Percentiles rank a stretch among this genome's conserved stretches.
Conservation (phyloP, 2,113 vertebrate species). For the Indicator indicator region DNA sequence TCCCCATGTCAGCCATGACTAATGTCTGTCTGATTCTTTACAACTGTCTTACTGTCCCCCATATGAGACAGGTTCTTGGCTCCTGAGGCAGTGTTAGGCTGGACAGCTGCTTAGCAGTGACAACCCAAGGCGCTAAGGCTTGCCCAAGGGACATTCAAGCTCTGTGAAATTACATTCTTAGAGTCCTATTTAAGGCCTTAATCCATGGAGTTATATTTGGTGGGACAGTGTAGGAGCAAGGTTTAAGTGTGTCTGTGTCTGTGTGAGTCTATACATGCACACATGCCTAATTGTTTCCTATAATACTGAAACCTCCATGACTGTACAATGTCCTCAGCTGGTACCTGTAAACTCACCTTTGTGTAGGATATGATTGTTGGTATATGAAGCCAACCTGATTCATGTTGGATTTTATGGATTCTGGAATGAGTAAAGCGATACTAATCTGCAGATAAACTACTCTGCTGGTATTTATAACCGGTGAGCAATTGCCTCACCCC, state of each 20-base stretch:
- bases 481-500: constrained; percentile 36
- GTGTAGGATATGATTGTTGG: background rate
- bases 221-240: background rate
- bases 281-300: background rate
- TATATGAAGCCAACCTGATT: background rate
- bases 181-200: constrained; percentile 40
- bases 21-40: constrained; percentile 39
- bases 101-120: constrained; percentile 53
- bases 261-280: background rate
- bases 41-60: constrained; percentile 28
- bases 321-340: background rate
- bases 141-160: constrained; percentile 18
- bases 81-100: constrained; percentile 8
- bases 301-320: background rate
- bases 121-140: constrained; percentile 34
- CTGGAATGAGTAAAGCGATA: constrained; percentile 55
- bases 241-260: background rate
- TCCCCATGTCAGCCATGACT: background rate
- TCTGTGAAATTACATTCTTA: constrained; percentile 34
- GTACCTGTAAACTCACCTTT: constrained; percentile 18
- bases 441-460: constrained; percentile 64
- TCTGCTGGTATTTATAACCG: constrained; percentile 60
- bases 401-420: constrained; percentile 35
- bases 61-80: constrained; percentile 36
- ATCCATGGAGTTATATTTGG: constrained; percentile 57